phyloP scores from a whole-genome alignment of 2,113 vertebrate species.

The Columba janthina region DNA sequence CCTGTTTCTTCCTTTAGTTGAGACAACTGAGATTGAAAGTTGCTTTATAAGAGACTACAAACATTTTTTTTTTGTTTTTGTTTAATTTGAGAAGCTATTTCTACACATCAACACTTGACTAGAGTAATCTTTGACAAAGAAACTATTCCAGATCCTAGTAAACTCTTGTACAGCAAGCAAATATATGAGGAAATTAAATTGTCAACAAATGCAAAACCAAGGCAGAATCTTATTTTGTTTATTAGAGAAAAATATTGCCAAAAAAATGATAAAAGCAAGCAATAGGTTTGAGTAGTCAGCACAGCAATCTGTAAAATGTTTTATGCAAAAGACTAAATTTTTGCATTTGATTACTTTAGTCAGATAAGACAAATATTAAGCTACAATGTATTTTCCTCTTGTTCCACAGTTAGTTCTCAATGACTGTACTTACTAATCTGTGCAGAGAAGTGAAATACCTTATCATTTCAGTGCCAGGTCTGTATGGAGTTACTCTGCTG shows the following conservation, averaged over 20 bases:
- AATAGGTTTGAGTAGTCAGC: neutral
- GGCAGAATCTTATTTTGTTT: neutral
- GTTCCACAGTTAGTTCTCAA: neutral
- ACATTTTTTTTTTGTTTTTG: conserved; percentile 26
- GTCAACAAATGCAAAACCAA: neutral
- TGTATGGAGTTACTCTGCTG: neutral
- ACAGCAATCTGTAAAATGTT: neutral
- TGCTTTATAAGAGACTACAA: neutral
- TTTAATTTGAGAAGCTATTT: neutral
- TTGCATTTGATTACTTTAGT: neutral
- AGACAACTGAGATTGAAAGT: neutral
- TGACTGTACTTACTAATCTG: neutral
- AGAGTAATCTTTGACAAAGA: conserved; percentile 42
- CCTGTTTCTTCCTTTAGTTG: neutral
- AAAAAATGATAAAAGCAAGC: neutral
- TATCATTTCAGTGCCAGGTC: neutral
- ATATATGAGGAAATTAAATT: conserved; percentile 12
- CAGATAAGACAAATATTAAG: neutral
- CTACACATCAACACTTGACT: conserved; percentile 3
- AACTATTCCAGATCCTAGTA: conserved; percentile 18
- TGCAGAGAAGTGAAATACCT: neutral
- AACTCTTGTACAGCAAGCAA: conserved; percentile 10
- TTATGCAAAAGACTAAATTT: neutral
- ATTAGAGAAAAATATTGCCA: neutral
- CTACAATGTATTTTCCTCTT: neutral